Evolutionary conservation across 2,113 vertebrate species (phyloP).

Genomic region (Theropithecus gelada): DNA sequence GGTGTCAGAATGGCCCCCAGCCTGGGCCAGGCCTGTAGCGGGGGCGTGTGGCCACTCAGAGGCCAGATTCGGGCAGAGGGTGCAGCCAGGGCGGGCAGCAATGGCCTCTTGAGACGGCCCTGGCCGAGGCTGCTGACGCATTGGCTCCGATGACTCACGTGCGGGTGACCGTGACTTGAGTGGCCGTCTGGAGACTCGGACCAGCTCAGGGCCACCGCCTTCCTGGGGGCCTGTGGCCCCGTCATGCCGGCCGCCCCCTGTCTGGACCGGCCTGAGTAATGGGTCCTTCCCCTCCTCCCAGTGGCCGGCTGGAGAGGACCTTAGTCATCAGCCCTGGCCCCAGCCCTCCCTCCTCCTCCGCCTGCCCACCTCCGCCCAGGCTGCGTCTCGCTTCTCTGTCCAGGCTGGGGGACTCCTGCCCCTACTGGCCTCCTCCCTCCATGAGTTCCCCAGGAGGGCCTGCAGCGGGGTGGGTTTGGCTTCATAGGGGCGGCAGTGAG

Average conservation of each 20-base stretch:
- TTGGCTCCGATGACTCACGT: slow-evolving; percentile 71
- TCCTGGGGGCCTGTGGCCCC: slow-evolving; percentile 30
- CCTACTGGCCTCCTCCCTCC: background rate
- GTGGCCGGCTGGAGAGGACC: background rate
- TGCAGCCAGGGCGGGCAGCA: slow-evolving; percentile 3
- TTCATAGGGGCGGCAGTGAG: background rate
- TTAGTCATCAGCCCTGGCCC: slow-evolving; percentile 57
- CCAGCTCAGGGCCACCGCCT: slow-evolving; percentile 31
- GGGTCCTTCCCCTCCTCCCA: slow-evolving; percentile 7
- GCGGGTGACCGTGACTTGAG: slow-evolving; percentile 47
- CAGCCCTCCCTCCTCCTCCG: background rate
- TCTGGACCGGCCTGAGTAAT: slow-evolving; percentile 70
- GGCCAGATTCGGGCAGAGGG: slow-evolving; percentile 20
- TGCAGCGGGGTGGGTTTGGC: background rate
- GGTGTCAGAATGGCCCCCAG: background rate
- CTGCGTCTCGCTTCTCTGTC: background rate
- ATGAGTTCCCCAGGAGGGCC: background rate
- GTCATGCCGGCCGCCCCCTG: slow-evolving; percentile 53
- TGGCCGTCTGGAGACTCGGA: slow-evolving; percentile 63
- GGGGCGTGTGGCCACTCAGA: background rate
- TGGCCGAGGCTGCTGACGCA: slow-evolving; percentile 66
- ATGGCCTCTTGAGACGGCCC: slow-evolving; percentile 47
- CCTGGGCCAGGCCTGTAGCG: background rate
- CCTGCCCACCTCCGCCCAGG: background rate
- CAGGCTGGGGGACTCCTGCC: background rate